Evolutionary conservation across 2,888 invertebrate species (phyloP).

Genomic region (Netelia virgata): DNA sequence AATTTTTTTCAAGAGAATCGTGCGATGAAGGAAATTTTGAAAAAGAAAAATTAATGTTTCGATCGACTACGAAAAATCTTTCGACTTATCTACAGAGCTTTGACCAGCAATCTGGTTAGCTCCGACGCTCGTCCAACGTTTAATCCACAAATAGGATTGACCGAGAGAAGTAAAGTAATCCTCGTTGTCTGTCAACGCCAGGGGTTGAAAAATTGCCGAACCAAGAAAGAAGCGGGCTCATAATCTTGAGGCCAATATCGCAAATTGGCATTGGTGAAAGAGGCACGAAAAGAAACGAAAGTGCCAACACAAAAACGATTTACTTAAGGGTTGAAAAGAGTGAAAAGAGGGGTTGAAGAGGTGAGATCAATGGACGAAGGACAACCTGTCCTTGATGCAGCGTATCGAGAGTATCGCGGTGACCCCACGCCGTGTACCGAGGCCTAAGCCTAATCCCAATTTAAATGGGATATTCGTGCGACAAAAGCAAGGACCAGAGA

Average conservation of each 20-base stretch:
- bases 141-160: constrained; percentile 74
- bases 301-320: constrained; percentile 34
- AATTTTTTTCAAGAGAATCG: not conserved
- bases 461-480: constrained; percentile 76
- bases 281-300: not conserved
- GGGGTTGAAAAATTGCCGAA: constrained; percentile 21
- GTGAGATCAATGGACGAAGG: constrained; percentile 20
- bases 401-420: constrained; percentile 68
- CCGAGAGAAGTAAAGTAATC: constrained; percentile 67
- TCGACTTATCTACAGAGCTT: constrained; percentile 74
- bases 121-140: constrained; percentile 69
- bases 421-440: constrained; percentile 48
- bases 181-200: constrained; percentile 17
- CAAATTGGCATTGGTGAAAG: constrained; percentile 61
- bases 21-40: too few species aligned
- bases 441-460: constrained; percentile 76
- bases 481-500: constrained; percentile 68
- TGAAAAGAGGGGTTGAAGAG: not conserved
- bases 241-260: constrained; percentile 70
- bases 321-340: constrained; percentile 20
- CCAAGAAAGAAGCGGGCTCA: not conserved
- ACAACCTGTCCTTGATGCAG: constrained; percentile 61
- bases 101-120: constrained; percentile 80
- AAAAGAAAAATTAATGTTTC: too few species aligned
- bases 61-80: too few species aligned